These are phyloP conservation scores for Scalopus aquaticus DNA, from an alignment of 2,113 vertebrate genomes.

Conservation along the genomic window DNA sequence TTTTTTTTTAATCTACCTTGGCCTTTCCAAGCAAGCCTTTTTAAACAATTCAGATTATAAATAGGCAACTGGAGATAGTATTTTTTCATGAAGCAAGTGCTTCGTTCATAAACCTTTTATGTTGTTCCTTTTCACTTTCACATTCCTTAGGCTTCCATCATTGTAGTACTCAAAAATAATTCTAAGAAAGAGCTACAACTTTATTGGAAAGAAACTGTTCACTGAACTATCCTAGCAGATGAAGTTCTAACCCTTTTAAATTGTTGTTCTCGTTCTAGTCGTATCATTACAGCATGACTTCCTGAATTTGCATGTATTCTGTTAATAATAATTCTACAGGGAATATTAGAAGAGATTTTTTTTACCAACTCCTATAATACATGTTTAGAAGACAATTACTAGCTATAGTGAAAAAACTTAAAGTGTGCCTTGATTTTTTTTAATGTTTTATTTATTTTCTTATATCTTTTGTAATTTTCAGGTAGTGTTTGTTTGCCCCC, in stretches of 20 bases:
- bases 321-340: constrained; percentile 30
- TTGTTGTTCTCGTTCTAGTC: background rate
- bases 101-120: background rate
- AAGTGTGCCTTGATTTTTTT: no score
- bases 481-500: no score
- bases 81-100: background rate
- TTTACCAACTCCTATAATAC: background rate
- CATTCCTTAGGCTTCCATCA: background rate
- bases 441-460: no score
- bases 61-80: background rate
- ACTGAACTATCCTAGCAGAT: background rate
- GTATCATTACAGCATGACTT: background rate
- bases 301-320: background rate
- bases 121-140: background rate
- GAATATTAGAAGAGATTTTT: background rate
- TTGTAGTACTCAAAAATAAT: background rate
- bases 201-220: background rate
- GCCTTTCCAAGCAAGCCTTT: background rate
- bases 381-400: no score
- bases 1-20: background rate
- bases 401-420: no score
- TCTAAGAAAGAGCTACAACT: background rate
- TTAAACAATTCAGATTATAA: background rate
- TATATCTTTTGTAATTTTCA: no score
- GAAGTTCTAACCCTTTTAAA: background rate